Percentiles rank a stretch among this genome's conserved stretches.
Conservation (phyloP, 2,888 invertebrate genomes). For the Drosophila infuscata region DNA sequence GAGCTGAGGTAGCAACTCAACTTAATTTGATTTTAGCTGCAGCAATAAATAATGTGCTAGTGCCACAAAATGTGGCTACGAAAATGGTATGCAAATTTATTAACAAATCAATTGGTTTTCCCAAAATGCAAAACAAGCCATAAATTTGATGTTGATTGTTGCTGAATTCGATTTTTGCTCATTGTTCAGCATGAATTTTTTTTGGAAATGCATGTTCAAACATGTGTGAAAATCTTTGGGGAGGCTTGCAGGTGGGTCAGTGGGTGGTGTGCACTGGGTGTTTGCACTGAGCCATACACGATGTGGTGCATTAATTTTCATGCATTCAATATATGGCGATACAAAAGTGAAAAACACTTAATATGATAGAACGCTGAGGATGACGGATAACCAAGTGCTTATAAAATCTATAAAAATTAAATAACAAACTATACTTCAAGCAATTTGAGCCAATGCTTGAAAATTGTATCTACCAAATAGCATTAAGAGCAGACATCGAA, state of each 20-base stretch:
- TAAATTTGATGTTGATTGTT: constrained; percentile 35
- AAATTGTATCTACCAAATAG: not conserved
- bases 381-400: not conserved
- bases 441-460: not conserved
- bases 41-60: constrained; percentile 11
- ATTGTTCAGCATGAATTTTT: constrained; percentile 21
- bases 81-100: constrained; percentile 59
- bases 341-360: not conserved
- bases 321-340: constrained; percentile 20
- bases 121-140: constrained; percentile 42
- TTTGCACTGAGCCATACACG: not conserved
- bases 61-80: constrained; percentile 8
- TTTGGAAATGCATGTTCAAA: constrained; percentile 13
- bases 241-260: not conserved
- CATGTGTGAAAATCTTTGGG: not conserved
- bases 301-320: constrained; percentile 14
- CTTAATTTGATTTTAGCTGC: constrained; percentile 51
- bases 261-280: too few relatives aligned
- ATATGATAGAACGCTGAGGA: too few relatives aligned
- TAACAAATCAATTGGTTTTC: constrained; percentile 56
- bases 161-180: constrained; percentile 23
- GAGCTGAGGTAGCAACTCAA: constrained; percentile 11
- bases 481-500: not conserved
- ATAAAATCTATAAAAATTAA: not conserved
- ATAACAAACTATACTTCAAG: not conserved